phyloP scores from a whole-genome alignment of 2,888 invertebrate species.

The Scrobipalpa atriplicella region DNA sequence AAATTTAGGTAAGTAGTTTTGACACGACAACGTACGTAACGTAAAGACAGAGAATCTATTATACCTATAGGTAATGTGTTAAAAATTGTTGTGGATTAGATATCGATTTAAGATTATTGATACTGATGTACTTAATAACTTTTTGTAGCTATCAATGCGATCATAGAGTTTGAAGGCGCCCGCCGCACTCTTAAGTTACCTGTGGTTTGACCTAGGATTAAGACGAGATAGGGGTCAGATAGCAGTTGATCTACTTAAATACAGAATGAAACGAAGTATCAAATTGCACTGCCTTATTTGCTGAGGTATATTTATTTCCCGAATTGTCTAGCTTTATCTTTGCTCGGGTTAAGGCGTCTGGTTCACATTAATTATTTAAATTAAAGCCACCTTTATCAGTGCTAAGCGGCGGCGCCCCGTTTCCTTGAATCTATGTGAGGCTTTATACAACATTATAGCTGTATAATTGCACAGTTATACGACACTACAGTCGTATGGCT shows the following conservation, averaged over 20 bases:
- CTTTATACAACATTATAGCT: conserved; percentile 14
- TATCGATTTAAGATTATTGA: no score
- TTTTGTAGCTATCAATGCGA: no score
- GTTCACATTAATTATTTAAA: conserved; percentile 27
- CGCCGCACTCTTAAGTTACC: no score
- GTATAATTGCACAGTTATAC: conserved; percentile 13
- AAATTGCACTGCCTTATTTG: conserved; percentile 4
- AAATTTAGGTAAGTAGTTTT: no score
- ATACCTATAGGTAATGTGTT: no score
- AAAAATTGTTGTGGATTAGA: no score
- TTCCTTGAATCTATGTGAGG: conserved; percentile 17
- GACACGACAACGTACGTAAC: no score
- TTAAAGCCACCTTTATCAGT: conserved; percentile 19
- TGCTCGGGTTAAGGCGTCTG: conserved; percentile 10
- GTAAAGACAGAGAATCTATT: no score
- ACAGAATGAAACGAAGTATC: not conserved
- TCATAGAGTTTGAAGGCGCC: no score
- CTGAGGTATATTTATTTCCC: conserved; percentile 4
- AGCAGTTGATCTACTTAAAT: not conserved
- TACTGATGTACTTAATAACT: no score
- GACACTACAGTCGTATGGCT: not conserved
- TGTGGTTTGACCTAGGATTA: no score
- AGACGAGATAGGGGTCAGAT: no score
- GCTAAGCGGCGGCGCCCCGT: conserved; percentile 17
- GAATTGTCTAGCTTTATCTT: conserved; percentile 4